Conservation (phyloP, 2,797 vertebrate species). For the Galaxias olidus region DNA sequence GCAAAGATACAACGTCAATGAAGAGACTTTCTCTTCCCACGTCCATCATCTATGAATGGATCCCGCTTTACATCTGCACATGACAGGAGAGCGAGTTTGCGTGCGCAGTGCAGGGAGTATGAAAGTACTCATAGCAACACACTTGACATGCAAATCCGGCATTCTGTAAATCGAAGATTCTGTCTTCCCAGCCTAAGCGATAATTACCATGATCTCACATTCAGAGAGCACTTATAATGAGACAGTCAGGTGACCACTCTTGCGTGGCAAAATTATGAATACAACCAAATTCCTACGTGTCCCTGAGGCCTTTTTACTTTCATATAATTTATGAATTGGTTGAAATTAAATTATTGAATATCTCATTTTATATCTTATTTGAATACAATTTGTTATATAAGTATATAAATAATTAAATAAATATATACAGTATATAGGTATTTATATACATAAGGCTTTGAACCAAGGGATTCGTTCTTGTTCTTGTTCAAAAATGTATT, state of each 20-base stretch:
- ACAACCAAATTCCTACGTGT: too few species aligned
- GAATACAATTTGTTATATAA: not conserved
- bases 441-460: not conserved
- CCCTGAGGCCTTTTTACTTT: too few species aligned
- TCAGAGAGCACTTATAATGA: constrained; percentile 45
- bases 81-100: constrained; percentile 17
- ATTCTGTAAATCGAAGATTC: constrained; percentile 36
- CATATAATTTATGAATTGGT: too few species aligned
- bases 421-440: too few species aligned
- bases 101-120: not conserved
- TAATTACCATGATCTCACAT: constrained; percentile 44
- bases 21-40: constrained; percentile 29
- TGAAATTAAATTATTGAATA: too few species aligned
- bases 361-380: too few species aligned
- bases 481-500: too few species aligned
- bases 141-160: constrained; percentile 27
- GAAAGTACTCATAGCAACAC: constrained; percentile 42
- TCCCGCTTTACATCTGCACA: constrained; percentile 46
- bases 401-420: too few species aligned
- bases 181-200: constrained; percentile 30
- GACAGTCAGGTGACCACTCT: constrained; percentile 54
- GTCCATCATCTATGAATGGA: constrained; percentile 43
- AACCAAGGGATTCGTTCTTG: not conserved
- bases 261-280: not conserved
- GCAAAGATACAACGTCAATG: constrained; percentile 47